Percentiles rank a stretch among this genome's conserved stretches.
Conservation (phyloP, 2,888 invertebrate species). For the Apodemia hepburni region DNA sequence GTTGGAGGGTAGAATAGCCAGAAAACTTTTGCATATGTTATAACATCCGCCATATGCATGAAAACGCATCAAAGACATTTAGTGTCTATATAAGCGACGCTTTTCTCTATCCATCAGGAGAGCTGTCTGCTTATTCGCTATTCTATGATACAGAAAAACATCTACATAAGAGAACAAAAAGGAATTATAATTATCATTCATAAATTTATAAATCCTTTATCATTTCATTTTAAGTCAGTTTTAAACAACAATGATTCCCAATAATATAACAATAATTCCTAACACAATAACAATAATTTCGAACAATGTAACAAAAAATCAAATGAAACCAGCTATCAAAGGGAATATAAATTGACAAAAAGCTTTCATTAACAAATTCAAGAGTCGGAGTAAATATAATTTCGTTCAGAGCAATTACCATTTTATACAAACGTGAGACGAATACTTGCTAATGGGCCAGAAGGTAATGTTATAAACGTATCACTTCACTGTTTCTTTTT, state of each 20-base stretch:
- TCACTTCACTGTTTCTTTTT: no score
- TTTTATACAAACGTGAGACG: conserved; percentile 11
- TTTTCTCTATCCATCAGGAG: no score
- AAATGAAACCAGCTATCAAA: conserved; percentile 4
- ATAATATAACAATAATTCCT: conserved; percentile 11
- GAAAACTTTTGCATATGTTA: no score
- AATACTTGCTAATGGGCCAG: conserved; percentile 9
- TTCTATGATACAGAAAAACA: no score
- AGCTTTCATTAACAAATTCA: conserved; percentile 15
- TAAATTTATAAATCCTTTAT: not conserved
- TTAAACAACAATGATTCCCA: not conserved
- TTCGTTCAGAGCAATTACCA: conserved; percentile 11
- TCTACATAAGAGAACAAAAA: no score
- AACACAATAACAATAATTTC: not conserved
- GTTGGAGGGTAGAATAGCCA: no score
- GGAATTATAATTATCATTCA: no score
- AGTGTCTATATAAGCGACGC: no score
- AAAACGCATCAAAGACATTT: no score
- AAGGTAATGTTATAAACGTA: conserved; percentile 7
- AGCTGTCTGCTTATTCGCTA: no score
- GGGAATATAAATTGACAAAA: conserved; percentile 12
- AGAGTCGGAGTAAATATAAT: conserved; percentile 15
- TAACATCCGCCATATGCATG: no score
- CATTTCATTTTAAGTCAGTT: not conserved
- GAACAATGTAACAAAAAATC: conserved; percentile 1